These are phyloP conservation scores for Phataginus tricuspis DNA, from an alignment of 2,797 vertebrate species.

Conservation along the genomic window DNA sequence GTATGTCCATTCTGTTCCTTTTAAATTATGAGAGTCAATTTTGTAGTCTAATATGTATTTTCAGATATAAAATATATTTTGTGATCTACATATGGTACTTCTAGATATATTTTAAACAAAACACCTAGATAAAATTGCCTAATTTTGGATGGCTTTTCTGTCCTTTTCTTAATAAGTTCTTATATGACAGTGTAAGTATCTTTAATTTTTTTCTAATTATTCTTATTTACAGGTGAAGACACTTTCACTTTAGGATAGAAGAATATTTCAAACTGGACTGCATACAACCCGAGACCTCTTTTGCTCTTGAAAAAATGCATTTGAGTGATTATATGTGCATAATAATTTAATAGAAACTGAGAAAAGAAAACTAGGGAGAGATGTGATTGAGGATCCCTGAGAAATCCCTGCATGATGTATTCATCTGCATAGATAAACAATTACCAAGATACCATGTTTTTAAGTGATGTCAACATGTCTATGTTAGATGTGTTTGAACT, in stretches of 20 bases:
- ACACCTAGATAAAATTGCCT: neutral
- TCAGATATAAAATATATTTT: neutral
- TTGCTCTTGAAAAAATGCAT: neutral
- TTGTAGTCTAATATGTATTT: neutral
- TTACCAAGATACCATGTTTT: neutral
- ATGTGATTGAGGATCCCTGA: neutral
- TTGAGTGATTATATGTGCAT: neutral
- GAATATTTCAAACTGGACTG: neutral
- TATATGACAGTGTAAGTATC: neutral
- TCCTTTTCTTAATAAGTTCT: neutral
- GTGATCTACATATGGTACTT: neutral
- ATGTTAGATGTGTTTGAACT: neutral
- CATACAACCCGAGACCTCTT: neutral
- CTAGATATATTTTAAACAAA: neutral
- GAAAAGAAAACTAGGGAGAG: neutral
- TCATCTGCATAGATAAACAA: neutral
- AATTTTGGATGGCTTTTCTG: neutral
- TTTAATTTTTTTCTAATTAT: neutral
- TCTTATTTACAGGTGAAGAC: neutral
- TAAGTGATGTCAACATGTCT: neutral
- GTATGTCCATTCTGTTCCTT: neutral
- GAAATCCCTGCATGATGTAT: neutral
- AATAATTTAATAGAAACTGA: neutral
- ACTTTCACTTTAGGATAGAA: neutral
- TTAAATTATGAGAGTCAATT: conserved; percentile 25